Evolutionary conservation across 2,888 invertebrate genomes (phyloP).

Genomic region (Uropetala carovei): DNA sequence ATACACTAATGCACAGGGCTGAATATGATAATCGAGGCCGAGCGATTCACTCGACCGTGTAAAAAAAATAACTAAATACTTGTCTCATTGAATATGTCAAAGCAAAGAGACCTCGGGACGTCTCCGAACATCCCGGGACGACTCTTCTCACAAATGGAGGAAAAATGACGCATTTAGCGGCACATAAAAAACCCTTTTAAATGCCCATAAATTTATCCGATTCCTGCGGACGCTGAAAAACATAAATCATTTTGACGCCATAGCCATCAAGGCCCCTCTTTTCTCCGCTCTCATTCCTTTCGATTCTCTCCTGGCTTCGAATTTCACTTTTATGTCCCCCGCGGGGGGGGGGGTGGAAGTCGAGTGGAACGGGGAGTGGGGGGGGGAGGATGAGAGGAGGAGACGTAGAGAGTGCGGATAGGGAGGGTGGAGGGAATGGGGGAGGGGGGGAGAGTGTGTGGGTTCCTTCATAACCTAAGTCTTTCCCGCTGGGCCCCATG

Average conservation of each 20-base stretch:
- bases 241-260: conserved; percentile 49
- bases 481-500: conserved; percentile 40
- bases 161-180: conserved; percentile 51
- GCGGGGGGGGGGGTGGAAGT: background rate
- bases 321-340: background rate
- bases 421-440: background rate
- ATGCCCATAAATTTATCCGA: conserved; percentile 36
- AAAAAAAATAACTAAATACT: background rate
- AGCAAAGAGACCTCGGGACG: conserved; percentile 23
- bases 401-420: background rate
- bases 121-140: background rate
- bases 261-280: background rate
- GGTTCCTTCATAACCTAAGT: conserved; percentile 29
- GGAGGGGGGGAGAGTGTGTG: background rate
- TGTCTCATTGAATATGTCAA: conserved; percentile 32
- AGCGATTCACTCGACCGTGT: background rate
- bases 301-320: background rate
- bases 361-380: background rate
- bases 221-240: background rate
- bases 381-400: background rate
- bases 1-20: conserved; percentile 2
- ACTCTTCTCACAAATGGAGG: background rate
- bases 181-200: conserved; percentile 53
- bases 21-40: conserved; percentile 29
- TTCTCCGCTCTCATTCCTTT: background rate